Evolutionary conservation across 2,113 vertebrate species (phyloP).

Genomic region (Thinocorus orbignyianus): DNA sequence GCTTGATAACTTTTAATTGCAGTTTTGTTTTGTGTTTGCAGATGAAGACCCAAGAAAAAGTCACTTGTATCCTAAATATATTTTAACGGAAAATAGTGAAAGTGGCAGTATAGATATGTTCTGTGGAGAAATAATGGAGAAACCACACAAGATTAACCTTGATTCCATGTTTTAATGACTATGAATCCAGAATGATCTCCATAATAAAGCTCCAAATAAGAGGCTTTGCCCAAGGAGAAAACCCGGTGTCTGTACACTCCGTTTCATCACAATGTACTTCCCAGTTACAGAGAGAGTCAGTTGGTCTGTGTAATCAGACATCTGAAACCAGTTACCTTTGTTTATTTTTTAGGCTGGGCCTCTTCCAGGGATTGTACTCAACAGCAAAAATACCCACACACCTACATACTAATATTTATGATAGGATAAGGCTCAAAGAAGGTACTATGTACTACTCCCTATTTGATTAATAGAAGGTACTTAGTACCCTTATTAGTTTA

Average conservation of each 20-base stretch:
- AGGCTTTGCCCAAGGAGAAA: not conserved
- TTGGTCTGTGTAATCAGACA: not conserved
- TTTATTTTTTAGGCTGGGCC: slow-evolving; percentile 45
- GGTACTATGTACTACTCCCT: no score
- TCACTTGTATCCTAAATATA: not conserved
- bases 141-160: not conserved
- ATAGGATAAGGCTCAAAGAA: not conserved
- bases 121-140: not conserved
- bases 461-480: not conserved
- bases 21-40: not conserved
- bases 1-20: not conserved
- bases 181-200: not conserved
- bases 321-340: slow-evolving; percentile 49
- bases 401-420: slow-evolving; percentile 23
- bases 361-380: not conserved
- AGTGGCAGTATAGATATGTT: not conserved
- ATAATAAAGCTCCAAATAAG: not conserved
- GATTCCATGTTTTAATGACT: not conserved
- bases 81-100: not conserved
- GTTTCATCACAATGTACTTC: not conserved
- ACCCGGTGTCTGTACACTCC: not conserved
- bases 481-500: not conserved
- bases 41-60: not conserved
- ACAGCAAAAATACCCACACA: not conserved
- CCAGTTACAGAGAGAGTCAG: not conserved